These are phyloP conservation scores for Ecliptopera silaceata DNA, from an alignment of 2,888 invertebrate species.

Conservation along the genomic window DNA sequence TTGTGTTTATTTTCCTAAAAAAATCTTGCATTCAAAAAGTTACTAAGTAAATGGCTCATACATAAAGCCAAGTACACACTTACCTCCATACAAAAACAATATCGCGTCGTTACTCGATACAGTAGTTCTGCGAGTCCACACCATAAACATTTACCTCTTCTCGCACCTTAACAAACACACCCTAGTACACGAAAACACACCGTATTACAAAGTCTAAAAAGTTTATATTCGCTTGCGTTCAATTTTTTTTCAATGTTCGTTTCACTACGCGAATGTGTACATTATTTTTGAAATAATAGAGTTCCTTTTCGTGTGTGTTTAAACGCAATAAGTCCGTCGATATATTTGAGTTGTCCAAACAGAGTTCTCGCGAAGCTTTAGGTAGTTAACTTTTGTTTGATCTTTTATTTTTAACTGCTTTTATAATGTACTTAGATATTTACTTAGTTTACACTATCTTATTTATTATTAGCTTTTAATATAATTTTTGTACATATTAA, in stretches of 20 bases:
- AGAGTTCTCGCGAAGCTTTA: constrained; percentile 28
- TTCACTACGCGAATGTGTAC: neutral
- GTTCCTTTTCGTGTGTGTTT: constrained; percentile 3
- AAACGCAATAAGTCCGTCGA: constrained; percentile 24
- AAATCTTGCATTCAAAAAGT: neutral
- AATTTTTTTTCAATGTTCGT: constrained; percentile 14
- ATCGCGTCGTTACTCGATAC: constrained; percentile 31
- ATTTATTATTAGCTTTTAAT: constrained; percentile 1
- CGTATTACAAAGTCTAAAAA: constrained; percentile 27
- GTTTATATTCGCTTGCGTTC: constrained; percentile 33
- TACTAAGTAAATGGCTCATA: constrained; percentile 14
- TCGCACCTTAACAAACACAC: constrained; percentile 48
- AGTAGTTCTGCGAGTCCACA: constrained; percentile 33
- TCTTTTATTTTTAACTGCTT: constrained; percentile 36
- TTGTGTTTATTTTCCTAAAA: neutral
- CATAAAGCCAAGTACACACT: constrained; percentile 38
- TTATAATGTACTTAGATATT: constrained; percentile 21
- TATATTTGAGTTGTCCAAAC: constrained; percentile 31
- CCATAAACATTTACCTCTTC: constrained; percentile 55
- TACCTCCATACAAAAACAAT: constrained; percentile 43
- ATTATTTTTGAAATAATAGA: neutral
- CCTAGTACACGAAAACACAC: constrained; percentile 38
- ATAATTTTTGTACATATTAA: too few species aligned
- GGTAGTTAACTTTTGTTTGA: constrained; percentile 35
- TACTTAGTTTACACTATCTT: constrained; percentile 22